These are phyloP conservation scores for Myotis planiceps DNA, from an alignment of 2,797 vertebrate genomes.

Conservation along the genomic window DNA sequence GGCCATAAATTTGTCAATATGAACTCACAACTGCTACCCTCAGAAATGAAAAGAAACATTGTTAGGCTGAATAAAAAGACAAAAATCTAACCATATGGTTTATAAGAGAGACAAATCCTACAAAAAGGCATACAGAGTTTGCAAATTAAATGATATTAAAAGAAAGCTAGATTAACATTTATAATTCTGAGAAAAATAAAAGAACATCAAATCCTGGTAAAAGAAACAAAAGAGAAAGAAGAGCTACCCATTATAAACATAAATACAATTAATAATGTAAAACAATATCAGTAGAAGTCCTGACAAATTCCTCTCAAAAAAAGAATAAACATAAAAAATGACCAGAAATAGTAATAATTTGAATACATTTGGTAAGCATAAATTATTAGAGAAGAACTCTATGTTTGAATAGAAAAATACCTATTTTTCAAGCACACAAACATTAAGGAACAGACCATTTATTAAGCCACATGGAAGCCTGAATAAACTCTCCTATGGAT, in stretches of 20 bases:
- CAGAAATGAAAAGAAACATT: not conserved
- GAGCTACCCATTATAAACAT: not conserved
- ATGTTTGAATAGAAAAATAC: not conserved
- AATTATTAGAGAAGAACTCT: not conserved
- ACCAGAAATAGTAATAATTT: not conserved
- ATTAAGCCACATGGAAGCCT: not conserved
- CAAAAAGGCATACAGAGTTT: not conserved
- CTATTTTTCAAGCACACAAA: not conserved
- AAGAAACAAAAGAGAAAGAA: not conserved
- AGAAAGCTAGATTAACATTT: not conserved
- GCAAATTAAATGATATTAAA: not conserved
- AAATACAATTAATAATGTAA: not conserved
- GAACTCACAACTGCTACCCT: not conserved
- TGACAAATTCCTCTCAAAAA: slow-evolving; percentile 8
- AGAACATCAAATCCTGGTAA: not conserved
- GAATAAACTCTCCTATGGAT: slow-evolving; percentile 20
- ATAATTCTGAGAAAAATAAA: not conserved
- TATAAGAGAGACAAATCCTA: not conserved
- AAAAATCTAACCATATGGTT: not conserved
- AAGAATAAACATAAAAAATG: not conserved
- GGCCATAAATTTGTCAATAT: not conserved
- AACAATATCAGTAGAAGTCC: not conserved
- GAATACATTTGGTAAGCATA: not conserved
- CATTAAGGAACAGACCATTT: not conserved
- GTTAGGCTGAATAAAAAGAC: not conserved